These are phyloP conservation scores for Scomber colias DNA, from an alignment of 2,113 vertebrate genomes.

Conservation along the genomic window DNA sequence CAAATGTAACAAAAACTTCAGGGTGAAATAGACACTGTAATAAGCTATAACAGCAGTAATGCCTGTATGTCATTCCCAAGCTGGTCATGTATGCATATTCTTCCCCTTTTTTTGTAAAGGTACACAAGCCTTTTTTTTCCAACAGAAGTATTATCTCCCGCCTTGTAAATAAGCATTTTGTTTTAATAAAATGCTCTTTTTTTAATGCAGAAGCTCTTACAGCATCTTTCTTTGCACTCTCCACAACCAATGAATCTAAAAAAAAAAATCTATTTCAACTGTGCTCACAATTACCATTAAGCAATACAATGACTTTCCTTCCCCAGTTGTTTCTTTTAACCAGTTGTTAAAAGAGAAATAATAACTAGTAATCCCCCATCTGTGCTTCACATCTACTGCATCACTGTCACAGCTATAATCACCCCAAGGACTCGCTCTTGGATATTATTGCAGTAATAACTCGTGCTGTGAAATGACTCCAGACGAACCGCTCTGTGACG, in stretches of 20 bases:
- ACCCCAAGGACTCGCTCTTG: conserved; percentile 68
- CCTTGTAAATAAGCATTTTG: conserved; percentile 86
- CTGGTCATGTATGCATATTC: conserved; percentile 54
- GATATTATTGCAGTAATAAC: conserved; percentile 70
- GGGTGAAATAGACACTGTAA: conserved; percentile 23
- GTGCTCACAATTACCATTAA: conserved; percentile 36
- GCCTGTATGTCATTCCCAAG: conserved; percentile 33
- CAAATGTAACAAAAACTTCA: conserved; percentile 12
- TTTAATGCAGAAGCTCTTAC: conserved; percentile 31
- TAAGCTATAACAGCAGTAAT: conserved; percentile 43
- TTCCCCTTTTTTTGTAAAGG: conserved; percentile 73
- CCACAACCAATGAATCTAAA: conserved; percentile 19
- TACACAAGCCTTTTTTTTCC: conserved; percentile 58
- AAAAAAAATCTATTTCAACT: conserved; percentile 24
- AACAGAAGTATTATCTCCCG: conserved; percentile 64
- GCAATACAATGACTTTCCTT: conserved; percentile 32
- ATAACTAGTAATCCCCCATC: conserved; percentile 47
- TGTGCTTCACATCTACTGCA: conserved; percentile 47
- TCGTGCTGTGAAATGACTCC: conserved; percentile 63
- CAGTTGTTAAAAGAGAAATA: conserved; percentile 54
- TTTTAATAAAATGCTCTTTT: conserved; percentile 86
- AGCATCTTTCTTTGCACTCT: not conserved
- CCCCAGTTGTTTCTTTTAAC: not conserved
- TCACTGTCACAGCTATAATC: conserved; percentile 68
- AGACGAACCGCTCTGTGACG: conserved; percentile 31